Evolutionary conservation across 2,113 vertebrate species (phyloP), one percentile per base, ranked within the genome.

Genomic region (Macquaria australasica): DNA sequence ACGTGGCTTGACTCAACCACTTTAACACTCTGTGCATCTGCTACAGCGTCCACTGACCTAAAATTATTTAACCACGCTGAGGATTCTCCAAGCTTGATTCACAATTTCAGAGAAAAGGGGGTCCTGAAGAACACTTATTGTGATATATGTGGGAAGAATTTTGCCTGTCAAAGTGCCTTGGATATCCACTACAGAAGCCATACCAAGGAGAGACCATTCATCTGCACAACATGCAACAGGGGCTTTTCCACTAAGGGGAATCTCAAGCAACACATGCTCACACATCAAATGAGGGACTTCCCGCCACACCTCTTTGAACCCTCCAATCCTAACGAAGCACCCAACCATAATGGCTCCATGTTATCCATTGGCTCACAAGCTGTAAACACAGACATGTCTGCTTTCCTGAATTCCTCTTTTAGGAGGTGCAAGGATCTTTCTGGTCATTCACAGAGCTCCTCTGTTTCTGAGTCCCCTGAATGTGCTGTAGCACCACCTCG

Each of bases 131-230:
- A 96, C 77, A 97, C 96, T 0, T 95, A 95, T 23, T 97, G 97
- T n/a, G 96, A 97, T 88, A 96, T 97, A 93, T 97, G 97, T 87
- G 97, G 97, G 92, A 97, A 97, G 94, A 97, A 95, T 58, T 97
- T 97, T 94, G 96, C 96, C 90, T 97, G 97, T 96, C 97, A 97
- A 95, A 97, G 97, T 97, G 97, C 97, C 96, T 97, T 97, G 96
- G 97, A 97, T 93, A 97, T 97, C 94, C 97, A 97, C 95, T 97
- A 97, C 88, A 93, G 97, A 96, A 97, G 97, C 96, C 97, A 97
- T 96, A 97, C 97, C 96, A 97, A 97, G 96, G 97, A 97, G 94
- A 96, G 97, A 96, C 97, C 97, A 11, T 97, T 97, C 91, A 96
- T 97, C 96, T 97, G 97, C 96, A 97, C 96, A 93, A 95, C 95